Evolutionary conservation across 2,888 invertebrate species (phyloP).

Genomic region (Pollenia labialis): DNA sequence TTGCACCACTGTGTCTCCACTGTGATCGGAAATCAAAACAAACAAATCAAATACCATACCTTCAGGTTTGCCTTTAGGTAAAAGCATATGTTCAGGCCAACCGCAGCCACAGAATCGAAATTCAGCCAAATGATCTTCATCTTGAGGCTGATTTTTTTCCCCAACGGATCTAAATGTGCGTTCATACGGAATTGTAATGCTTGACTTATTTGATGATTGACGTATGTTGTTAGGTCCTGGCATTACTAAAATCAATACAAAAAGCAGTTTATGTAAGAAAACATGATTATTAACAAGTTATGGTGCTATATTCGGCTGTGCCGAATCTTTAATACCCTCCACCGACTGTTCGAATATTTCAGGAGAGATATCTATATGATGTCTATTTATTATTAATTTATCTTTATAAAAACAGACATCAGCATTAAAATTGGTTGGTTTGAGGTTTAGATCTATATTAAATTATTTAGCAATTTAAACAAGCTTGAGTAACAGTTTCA

Average conservation of each 20-base stretch:
- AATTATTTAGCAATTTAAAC: too few relatives aligned
- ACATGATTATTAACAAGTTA: background rate
- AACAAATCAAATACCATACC: slow-evolving; percentile 90
- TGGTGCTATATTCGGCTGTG: too few relatives aligned
- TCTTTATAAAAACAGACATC: too few relatives aligned
- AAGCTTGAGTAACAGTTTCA: too few relatives aligned
- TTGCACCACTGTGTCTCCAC: slow-evolving; percentile 85
- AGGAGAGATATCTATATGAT: too few relatives aligned
- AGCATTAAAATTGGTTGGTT: too few relatives aligned
- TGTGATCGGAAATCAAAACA: slow-evolving; percentile 91
- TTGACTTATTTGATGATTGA: slow-evolving; percentile 88
- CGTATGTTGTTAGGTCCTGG: slow-evolving; percentile 88
- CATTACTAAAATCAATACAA: slow-evolving; percentile 87
- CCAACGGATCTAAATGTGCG: slow-evolving; percentile 91
- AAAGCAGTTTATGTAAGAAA: background rate
- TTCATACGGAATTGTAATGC: slow-evolving; percentile 93
- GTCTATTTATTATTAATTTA: too few relatives aligned
- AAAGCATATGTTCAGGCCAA: slow-evolving; percentile 93
- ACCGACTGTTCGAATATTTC: too few relatives aligned
- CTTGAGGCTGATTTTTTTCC: slow-evolving; percentile 84
- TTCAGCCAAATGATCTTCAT: slow-evolving; percentile 84
- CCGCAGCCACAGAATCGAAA: slow-evolving; percentile 95
- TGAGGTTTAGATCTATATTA: too few relatives aligned
- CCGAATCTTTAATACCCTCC: too few relatives aligned
- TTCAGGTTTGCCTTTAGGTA: slow-evolving; percentile 88